These are phyloP conservation scores for cattle (Bos taurus) DNA, from an alignment of 2,113 vertebrate species.

Conservation along the genomic window ARS-UCD2.0 NC_037331.1:96555501-96556000, in stretches of 20 bases:
- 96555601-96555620: neutral
- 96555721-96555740: neutral
- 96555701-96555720: neutral
- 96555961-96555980: conserved; percentile 39
- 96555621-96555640: neutral
- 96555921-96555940: neutral
- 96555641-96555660: neutral
- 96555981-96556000: conserved; percentile 35
- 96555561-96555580: neutral
- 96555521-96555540: neutral
- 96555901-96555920: conserved; percentile 15
- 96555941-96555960: conserved; percentile 40
- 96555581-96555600: neutral
- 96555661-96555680: neutral
- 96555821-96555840: neutral
- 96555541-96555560: neutral
- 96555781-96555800: neutral
- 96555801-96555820: neutral
- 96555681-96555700: neutral
- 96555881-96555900: conserved; percentile 1
- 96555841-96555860: neutral
- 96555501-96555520: neutral
- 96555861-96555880: neutral
- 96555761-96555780: neutral
- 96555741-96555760: neutral